A percentile compares a stretch with the other conserved stretches of the same genome.
These are phyloP conservation scores for Sander lucioperca DNA, from an alignment of 2,113 vertebrate genomes.

Conservation along the genomic window DNA sequence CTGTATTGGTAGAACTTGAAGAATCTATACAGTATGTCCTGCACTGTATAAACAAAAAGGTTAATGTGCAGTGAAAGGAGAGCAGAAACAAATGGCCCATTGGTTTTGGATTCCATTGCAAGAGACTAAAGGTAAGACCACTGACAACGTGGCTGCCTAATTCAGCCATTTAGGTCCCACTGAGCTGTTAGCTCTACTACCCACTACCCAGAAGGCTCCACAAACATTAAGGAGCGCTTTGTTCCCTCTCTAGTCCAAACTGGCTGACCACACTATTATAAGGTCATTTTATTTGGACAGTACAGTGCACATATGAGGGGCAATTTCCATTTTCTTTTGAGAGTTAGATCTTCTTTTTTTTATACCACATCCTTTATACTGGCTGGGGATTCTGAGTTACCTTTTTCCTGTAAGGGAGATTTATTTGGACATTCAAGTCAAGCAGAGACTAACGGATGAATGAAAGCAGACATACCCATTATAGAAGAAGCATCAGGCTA, in stretches of 20 bases:
- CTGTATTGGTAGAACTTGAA: neutral
- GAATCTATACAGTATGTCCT: neutral
- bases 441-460: constrained; percentile 60
- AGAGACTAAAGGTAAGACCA: constrained; percentile 24
- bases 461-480: constrained; percentile 60
- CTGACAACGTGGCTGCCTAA: constrained; percentile 8
- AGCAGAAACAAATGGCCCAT: neutral
- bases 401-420: constrained; percentile 38
- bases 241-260: constrained; percentile 45
- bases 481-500: constrained; percentile 38
- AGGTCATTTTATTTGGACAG: constrained; percentile 42
- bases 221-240: constrained; percentile 23
- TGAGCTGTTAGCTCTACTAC: constrained; percentile 40
- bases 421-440: constrained; percentile 65
- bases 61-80: neutral
- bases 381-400: constrained; percentile 34
- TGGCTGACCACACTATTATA: constrained; percentile 26
- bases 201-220: constrained; percentile 41
- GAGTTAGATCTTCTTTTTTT: neutral
- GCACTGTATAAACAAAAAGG: neutral
- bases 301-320: constrained; percentile 22
- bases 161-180: constrained; percentile 22
- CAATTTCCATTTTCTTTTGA: constrained; percentile 38
- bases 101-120: neutral
- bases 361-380: constrained; percentile 40